Evolutionary conservation across 1,140 invertebrate genomes (phyloP), one percentile per base, ranked within the genome.

Genomic region (Pogonomyrmex californicus): DNA sequence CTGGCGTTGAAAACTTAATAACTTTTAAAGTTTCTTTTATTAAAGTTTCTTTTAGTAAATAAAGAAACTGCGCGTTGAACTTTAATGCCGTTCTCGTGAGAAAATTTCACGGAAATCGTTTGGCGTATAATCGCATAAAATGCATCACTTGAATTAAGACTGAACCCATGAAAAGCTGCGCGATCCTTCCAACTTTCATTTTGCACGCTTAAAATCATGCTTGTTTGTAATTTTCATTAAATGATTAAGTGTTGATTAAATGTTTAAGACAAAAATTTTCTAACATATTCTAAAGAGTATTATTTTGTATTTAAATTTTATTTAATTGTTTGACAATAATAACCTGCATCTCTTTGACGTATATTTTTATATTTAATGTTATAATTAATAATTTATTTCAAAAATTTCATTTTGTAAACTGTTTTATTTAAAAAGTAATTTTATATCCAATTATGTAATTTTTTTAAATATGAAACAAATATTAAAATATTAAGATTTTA

Each of bases 101-200:
- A 81, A 81, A 81, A 47, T 81, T 81, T 78, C 47, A 68, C 63
- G 77, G 77, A 81, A 81, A 81, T 70, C 9, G 47, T 70, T 79
- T 41, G 33, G 14, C 36, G 36, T 17, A 51, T 79, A 79, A 79
- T 79, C 60, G 62, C 44, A 30, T 38, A 79, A 79, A 79, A 79
- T 12, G 44, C n/a, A 62, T 47, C 33, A 47, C n/a, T 23, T 36
- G 6, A 79, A 79, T 79, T 79, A 79, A 33, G 44, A 79, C 75
- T 63, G 58, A 41, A 41, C n/a, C 60, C 47, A 79, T 54, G 62
- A 79, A 79, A 79, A 79, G 63, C 36, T 54, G n/a, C 73, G 12
- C 6, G 63, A 63, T 33, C 62, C 77, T 79, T 49, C 6, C 47
- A 33, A 79, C 77, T 79, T 79, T 79, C 77, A 30, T 79, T 79